phyloP scores from a whole-genome alignment of 2,888 invertebrate species.

The Agonopterix heracliana region DNA sequence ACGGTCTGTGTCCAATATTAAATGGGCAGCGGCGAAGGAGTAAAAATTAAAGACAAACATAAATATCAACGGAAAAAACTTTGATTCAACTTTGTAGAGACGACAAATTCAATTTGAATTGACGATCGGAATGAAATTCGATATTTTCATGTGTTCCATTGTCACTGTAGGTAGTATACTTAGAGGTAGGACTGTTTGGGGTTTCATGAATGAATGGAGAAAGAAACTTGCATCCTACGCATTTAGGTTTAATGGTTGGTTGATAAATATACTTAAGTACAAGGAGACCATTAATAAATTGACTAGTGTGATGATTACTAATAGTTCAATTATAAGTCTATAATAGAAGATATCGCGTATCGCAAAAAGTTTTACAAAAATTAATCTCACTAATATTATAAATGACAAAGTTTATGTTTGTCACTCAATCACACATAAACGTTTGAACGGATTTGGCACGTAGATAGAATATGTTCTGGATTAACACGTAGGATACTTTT shows the following conservation, averaged over 20 bases:
- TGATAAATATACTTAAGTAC: background rate
- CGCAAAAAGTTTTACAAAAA: too few relatives aligned
- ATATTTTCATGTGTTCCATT: constrained; percentile 61
- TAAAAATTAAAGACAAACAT: constrained; percentile 74
- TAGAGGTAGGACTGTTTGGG: constrained; percentile 27
- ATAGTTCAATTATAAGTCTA: too few relatives aligned
- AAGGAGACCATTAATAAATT: background rate
- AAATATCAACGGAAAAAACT: constrained; percentile 63
- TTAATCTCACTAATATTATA: too few relatives aligned
- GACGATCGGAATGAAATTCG: constrained; percentile 65
- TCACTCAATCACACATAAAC: too few relatives aligned
- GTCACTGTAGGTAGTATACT: constrained; percentile 28
- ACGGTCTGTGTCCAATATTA: constrained; percentile 64
- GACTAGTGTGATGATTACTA: too few relatives aligned
- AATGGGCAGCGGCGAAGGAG: constrained; percentile 65
- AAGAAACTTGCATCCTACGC: background rate
- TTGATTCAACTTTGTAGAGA: constrained; percentile 46
- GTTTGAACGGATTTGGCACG: too few relatives aligned
- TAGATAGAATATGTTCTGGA: too few relatives aligned
- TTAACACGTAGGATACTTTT: too few relatives aligned
- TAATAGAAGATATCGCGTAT: too few relatives aligned
- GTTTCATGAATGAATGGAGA: constrained; percentile 61
- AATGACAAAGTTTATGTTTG: too few relatives aligned
- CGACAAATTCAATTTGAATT: constrained; percentile 25
- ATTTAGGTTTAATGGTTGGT: background rate